Conservation (phyloP, 1,140 invertebrate genomes). For the Brachionus angularis region DNA sequence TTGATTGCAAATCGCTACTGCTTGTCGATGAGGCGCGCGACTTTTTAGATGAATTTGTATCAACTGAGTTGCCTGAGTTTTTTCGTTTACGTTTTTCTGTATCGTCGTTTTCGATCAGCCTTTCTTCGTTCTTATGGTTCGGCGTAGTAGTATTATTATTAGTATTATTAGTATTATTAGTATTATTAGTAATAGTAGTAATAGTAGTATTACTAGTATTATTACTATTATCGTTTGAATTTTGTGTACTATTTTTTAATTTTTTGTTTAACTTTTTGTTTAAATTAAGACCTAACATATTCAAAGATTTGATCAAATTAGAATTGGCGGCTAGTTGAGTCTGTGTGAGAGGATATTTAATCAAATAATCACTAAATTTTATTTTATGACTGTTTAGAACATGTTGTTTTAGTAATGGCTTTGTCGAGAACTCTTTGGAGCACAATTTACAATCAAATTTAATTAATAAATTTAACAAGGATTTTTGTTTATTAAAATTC, state of each 20-base stretch:
- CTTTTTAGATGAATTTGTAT: constrained; percentile 7
- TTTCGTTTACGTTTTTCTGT: constrained; percentile 6
- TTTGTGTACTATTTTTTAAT: constrained; percentile 18
- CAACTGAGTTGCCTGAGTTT: not conserved
- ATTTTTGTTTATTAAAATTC: too few relatives aligned
- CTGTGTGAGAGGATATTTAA: not conserved
- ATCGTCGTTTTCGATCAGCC: too few relatives aligned
- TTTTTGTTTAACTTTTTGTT: too few relatives aligned
- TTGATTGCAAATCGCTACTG: not conserved
- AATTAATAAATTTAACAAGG: constrained; percentile 8
- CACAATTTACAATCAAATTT: constrained; percentile 22
- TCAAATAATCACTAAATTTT: not conserved
- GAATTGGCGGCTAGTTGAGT: not conserved
- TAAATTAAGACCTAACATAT: too few relatives aligned
- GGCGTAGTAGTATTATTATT: too few relatives aligned
- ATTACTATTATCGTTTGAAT: not conserved
- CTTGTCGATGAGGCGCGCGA: not conserved
- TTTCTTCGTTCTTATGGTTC: too few relatives aligned
- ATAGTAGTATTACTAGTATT: too few relatives aligned
- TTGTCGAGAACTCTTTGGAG: constrained; percentile 7
- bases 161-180: too few relatives aligned
- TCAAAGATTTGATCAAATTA: too few relatives aligned
- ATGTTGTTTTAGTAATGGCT: constrained; percentile 18
- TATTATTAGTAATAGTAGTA: too few relatives aligned
- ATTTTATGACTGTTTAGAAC: constrained; percentile 19